A percentile compares a stretch with the other conserved stretches of the same genome.
phyloP scores from a whole-genome alignment of 2,888 invertebrate genomes.

The Temnothorax rugatulus region DNA sequence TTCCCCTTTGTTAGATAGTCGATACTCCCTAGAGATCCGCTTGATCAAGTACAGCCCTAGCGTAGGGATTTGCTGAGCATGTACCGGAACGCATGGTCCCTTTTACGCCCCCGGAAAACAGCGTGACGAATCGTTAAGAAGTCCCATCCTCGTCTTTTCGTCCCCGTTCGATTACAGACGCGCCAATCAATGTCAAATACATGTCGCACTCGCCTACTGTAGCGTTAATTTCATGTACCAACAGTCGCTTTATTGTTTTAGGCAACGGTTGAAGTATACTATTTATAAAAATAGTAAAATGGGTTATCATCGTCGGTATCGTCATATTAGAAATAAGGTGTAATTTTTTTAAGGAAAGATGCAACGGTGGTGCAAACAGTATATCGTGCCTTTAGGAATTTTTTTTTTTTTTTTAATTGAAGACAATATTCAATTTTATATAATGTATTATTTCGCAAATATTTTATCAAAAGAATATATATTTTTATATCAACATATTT shows the following conservation, averaged over 20 bases:
- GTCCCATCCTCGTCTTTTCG: slow-evolving; percentile 3
- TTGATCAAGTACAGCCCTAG: slow-evolving; percentile 68
- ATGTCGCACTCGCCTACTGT: background rate
- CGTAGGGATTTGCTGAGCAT: slow-evolving; percentile 55
- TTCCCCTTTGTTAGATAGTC: slow-evolving; percentile 70
- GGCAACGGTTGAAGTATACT: background rate
- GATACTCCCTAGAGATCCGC: slow-evolving; percentile 71
- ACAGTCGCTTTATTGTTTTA: slow-evolving; percentile 16
- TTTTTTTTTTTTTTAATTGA: background rate
- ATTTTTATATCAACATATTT: background rate
- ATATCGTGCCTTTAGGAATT: background rate
- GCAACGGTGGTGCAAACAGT: background rate
- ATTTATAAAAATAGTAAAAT: background rate
- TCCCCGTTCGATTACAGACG: background rate
- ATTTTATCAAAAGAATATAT: background rate
- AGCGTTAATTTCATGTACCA: slow-evolving; percentile 24
- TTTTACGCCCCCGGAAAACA: slow-evolving; percentile 35
- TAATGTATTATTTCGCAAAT: background rate
- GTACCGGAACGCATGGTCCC: slow-evolving; percentile 44
- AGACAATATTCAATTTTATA: background rate
- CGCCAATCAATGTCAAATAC: slow-evolving; percentile 42
- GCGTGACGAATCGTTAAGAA: slow-evolving; percentile 51
- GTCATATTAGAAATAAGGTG: background rate
- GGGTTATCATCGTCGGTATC: background rate
- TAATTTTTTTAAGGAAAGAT: background rate